Base-by-base conservation (phyloP, 2,113 vertebrate species). In the Todiramphus saurophagus region DNA sequence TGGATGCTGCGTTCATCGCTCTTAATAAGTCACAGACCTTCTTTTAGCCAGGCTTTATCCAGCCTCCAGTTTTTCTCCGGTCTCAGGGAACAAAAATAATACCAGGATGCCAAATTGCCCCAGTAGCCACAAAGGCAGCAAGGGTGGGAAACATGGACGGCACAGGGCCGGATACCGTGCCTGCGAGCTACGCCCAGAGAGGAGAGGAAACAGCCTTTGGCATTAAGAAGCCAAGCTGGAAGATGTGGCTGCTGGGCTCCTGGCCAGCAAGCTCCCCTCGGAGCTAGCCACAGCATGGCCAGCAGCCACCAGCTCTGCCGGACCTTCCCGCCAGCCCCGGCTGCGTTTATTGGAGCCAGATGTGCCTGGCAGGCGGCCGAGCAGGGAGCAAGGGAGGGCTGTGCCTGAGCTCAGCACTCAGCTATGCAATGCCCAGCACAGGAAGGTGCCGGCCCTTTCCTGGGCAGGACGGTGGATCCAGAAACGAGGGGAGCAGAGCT, bases 31-130 rank as follows among this genome's bases (percentile, higher is more conserved):
- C 93, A 83, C 94, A 96, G 94, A 27, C 90, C 80, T 93, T 59
- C 94, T 94, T 96, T 94, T 35, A 95, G 85, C 69, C 82, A 35
- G 81, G 37, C 77, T 92, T 94, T 60, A 87, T 82, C 81, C 94
- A 93, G 77, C 86, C 73, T 91, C 66, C 56, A 66, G 58, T 37
- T 93, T 24, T 95, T 89, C 96, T 94, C 78, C 2, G 12, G 58
- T 96, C 93, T 50, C 91, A 82, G 91, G 89, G 91, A 95, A 94
- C 6, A 28, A 80, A 96, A 93, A 96, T 94, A 96, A 96, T 86
- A 93, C 83, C 92, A 93, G 96, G 94, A 97, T 97, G 94, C 95
- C 94, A 89, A 94, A 94, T 2, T 87, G 77, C 87, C 83, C 93
- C 91, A 75, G 94, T 31, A 81, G 90, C 93, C 95, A 96, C 93